These are phyloP conservation scores for Hypomecis punctinalis DNA, from an alignment of 2,888 invertebrate genomes.

Conservation along the genomic window DNA sequence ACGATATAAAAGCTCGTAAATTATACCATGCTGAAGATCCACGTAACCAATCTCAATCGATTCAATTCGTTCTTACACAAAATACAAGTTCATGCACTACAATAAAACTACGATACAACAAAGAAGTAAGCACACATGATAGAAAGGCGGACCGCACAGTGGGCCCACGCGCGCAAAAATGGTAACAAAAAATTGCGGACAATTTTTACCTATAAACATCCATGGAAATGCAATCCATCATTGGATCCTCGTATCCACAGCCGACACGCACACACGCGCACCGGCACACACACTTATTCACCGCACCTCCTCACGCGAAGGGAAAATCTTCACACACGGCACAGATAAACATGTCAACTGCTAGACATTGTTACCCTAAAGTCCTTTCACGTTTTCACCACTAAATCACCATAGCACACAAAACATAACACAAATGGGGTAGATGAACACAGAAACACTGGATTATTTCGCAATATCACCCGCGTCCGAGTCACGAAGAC, in stretches of 20 bases:
- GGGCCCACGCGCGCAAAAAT: constrained; percentile 56
- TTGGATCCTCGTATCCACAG: constrained; percentile 77
- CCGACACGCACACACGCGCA: constrained; percentile 72
- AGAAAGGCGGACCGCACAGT: constrained; percentile 54
- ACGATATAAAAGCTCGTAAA: constrained; percentile 57
- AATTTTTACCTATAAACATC: constrained; percentile 81
- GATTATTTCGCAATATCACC: constrained; percentile 78
- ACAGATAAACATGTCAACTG: constrained; percentile 86
- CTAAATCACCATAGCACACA: constrained; percentile 75
- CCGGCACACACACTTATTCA: constrained; percentile 77
- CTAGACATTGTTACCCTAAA: constrained; percentile 84
- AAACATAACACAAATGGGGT: constrained; percentile 77
- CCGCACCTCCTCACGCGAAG: constrained; percentile 83
- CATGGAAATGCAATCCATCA: constrained; percentile 84
- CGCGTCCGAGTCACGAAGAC: constrained; percentile 81
- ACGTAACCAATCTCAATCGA: constrained; percentile 62
- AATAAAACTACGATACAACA: constrained; percentile 56
- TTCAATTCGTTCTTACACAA: constrained; percentile 58
- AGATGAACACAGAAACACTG: constrained; percentile 78
- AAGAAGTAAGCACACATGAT: constrained; percentile 56
- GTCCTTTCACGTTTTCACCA: constrained; percentile 81
- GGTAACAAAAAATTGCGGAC: constrained; percentile 62
- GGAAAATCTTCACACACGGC: constrained; percentile 85
- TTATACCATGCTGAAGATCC: constrained; percentile 45
- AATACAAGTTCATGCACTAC: constrained; percentile 63